Percentiles rank a stretch among this genome's conserved stretches.
phyloP scores from a whole-genome alignment of 2,113 vertebrate genomes.

The Psophia crepitans region DNA sequence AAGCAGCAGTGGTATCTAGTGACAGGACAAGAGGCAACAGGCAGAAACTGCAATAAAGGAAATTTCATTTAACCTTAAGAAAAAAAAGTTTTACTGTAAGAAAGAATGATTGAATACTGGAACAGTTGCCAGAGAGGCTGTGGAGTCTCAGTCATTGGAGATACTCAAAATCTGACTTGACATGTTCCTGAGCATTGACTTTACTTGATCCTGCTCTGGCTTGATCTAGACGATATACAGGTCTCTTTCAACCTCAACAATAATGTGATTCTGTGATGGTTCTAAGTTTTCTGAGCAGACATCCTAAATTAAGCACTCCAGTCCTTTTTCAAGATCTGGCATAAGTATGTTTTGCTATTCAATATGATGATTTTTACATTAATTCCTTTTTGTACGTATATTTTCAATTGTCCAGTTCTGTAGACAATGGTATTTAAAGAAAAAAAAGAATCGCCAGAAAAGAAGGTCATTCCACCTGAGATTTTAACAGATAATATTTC shows the following conservation, averaged over 20 bases:
- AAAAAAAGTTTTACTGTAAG: background rate
- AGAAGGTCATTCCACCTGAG: slow-evolving; percentile 1
- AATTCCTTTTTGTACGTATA: slow-evolving; percentile 54
- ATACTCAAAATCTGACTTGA: background rate
- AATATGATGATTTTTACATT: background rate
- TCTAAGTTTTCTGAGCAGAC: background rate
- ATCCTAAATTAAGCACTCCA: background rate
- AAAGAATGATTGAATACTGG: background rate
- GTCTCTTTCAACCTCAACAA: background rate
- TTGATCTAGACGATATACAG: background rate
- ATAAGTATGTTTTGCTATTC: background rate
- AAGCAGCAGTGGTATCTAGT: background rate
- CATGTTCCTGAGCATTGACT: background rate
- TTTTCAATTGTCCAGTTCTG: background rate
- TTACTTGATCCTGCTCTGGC: background rate
- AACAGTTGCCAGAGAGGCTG: background rate
- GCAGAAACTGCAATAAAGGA: background rate
- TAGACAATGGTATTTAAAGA: slow-evolving; percentile 7
- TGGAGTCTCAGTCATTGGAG: background rate
- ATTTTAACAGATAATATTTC: slow-evolving; percentile 42
- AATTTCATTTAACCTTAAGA: background rate
- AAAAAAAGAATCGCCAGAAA: too few relatives aligned
- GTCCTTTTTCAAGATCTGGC: background rate
- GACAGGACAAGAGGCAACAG: background rate
- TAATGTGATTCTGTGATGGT: background rate